These are phyloP conservation scores for Tychaedon coryphoeus DNA, from an alignment of 2,113 vertebrate genomes.

Conservation along the genomic window DNA sequence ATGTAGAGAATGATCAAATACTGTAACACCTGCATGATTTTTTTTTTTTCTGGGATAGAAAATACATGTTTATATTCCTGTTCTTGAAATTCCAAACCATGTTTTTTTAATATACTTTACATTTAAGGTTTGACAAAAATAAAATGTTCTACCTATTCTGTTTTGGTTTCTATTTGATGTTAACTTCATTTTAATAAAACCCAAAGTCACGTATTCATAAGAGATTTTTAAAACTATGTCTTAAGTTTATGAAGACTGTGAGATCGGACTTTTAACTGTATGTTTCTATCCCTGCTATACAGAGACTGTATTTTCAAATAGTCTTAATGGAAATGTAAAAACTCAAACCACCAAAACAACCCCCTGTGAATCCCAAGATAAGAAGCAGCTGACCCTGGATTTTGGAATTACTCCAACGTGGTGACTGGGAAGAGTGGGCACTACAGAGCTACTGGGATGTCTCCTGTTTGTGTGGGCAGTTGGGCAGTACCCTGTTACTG, in stretches of 20 bases:
- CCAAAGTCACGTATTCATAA: not conserved
- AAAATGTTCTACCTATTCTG: constrained; percentile 53
- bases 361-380: accelerated
- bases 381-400: not conserved
- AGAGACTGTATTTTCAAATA: constrained; percentile 1
- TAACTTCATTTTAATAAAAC: constrained; percentile 17
- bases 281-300: not conserved
- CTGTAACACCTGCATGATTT: constrained; percentile 21
- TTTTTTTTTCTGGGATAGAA: constrained; percentile 41
- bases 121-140: constrained; percentile 50
- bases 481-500: not conserved
- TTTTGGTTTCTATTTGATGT: constrained; percentile 44
- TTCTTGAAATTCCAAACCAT: constrained; percentile 45
- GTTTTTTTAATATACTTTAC: constrained; percentile 54
- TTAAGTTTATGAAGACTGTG: not conserved
- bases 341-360: not conserved
- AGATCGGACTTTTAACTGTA: not conserved
- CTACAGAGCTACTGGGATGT: not conserved
- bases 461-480: not conserved
- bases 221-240: not conserved
- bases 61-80: constrained; percentile 49
- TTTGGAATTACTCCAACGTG: not conserved
- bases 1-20: constrained; percentile 29
- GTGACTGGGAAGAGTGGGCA: not conserved
- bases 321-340: not conserved